These are phyloP conservation scores for Notothenia coriiceps DNA, from an alignment of 2,113 vertebrate genomes.

Conservation along the genomic window DNA sequence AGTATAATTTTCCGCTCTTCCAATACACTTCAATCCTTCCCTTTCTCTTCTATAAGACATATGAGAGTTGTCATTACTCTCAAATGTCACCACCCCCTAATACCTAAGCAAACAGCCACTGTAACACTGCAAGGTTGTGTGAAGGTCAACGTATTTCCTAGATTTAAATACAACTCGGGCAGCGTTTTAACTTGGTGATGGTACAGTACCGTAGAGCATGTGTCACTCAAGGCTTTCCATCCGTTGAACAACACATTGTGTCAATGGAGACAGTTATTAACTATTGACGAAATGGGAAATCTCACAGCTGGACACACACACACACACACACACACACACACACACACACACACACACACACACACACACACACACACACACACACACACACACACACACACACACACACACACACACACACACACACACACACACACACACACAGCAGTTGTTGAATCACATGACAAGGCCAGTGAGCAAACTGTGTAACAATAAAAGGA, in stretches of 20 bases:
- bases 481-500: not conserved
- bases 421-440: no score
- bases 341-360: no score
- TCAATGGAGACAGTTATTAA: slow-evolving; percentile 75
- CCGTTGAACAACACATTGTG: slow-evolving; percentile 57
- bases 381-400: slow-evolving; percentile 32
- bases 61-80: slow-evolving; percentile 18
- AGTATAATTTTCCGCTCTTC: not conserved
- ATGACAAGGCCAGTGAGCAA: slow-evolving; percentile 12
- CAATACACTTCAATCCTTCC: not conserved
- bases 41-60: slow-evolving; percentile 6
- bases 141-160: slow-evolving; percentile 67
- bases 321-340: slow-evolving; percentile 42
- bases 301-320: slow-evolving; percentile 75
- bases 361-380: not conserved
- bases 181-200: not conserved
- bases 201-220: not conserved
- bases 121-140: slow-evolving; percentile 64
- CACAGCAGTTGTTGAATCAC: slow-evolving; percentile 13
- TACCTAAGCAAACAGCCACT: slow-evolving; percentile 16
- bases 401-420: no score
- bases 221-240: slow-evolving; percentile 6
- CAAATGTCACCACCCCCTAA: slow-evolving; percentile 15
- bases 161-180: slow-evolving; percentile 8
- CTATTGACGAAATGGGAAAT: slow-evolving; percentile 74